Evolutionary conservation across 2,113 vertebrate species (phyloP).

Genomic region (Hypomesus transpacificus): DNA sequence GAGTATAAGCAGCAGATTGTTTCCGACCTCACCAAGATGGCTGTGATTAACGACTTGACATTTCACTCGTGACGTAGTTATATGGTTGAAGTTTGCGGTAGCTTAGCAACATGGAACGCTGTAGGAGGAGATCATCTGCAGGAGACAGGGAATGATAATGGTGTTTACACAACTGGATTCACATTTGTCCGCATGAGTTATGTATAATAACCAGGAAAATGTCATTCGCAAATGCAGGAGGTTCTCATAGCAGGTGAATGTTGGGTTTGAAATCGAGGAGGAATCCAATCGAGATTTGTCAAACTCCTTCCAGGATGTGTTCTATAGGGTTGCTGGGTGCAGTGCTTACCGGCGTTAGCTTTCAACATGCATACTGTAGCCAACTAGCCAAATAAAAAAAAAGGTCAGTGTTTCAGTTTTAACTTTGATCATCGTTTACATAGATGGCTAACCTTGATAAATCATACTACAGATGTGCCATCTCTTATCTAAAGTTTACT

Average conservation of each 20-base stretch:
- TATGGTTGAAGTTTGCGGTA: constrained; percentile 53
- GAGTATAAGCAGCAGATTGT: too few relatives aligned
- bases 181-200: neutral
- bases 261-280: constrained; percentile 1
- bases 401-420: too few relatives aligned
- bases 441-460: too few relatives aligned
- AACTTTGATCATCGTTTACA: too few relatives aligned
- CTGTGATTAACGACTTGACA: neutral
- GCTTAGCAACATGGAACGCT: constrained; percentile 70
- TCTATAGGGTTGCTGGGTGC: too few relatives aligned
- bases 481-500: too few relatives aligned
- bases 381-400: too few relatives aligned
- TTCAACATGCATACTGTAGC: too few relatives aligned
- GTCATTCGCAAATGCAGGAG: neutral
- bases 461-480: too few relatives aligned
- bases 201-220: neutral
- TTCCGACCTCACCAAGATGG: constrained; percentile 38
- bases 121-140: constrained; percentile 2
- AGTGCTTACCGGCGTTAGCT: too few relatives aligned
- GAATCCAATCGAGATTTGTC: neutral
- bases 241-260: neutral
- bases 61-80: neutral
- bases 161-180: constrained; percentile 14
- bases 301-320: too few relatives aligned
- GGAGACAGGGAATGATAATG: neutral